These are phyloP conservation scores for Pelodiscus sinensis DNA, from an alignment of 2,113 vertebrate species.

Conservation along the genomic window DNA sequence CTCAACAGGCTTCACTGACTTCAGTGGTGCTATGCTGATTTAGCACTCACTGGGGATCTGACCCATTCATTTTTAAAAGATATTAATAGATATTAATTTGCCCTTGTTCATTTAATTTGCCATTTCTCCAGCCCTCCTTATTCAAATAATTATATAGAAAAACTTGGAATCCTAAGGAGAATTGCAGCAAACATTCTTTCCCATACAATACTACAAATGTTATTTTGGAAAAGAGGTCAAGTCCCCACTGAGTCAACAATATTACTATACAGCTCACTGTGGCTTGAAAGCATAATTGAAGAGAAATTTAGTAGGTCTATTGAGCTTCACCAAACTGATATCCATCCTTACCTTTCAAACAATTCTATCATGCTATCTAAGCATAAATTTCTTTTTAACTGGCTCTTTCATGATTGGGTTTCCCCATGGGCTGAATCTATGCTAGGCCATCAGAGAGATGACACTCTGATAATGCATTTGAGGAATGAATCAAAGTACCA, in stretches of 20 bases:
- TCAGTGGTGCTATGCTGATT: not conserved
- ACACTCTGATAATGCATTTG: not conserved
- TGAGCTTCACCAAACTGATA: not conserved
- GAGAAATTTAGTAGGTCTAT: not conserved
- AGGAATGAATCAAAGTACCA: not conserved
- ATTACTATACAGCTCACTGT: not conserved
- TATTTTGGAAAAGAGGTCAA: not conserved
- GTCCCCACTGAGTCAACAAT: not conserved
- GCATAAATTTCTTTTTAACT: not conserved
- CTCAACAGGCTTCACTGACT: not conserved
- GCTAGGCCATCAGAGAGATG: not conserved
- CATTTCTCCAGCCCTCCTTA: not conserved
- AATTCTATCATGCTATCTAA: not conserved
- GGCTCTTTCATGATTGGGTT: not conserved
- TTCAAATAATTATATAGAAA: not conserved
- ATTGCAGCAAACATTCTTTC: not conserved
- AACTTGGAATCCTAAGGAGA: not conserved
- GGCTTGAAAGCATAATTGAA: not conserved
- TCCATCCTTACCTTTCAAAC: not conserved
- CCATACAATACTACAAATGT: not conserved
- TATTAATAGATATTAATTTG: not conserved
- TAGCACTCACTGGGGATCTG: not conserved
- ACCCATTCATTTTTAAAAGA: not conserved
- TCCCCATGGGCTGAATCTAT: not conserved
- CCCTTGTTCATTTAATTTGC: not conserved